Evolutionary conservation across 2,113 vertebrate species (phyloP).

Genomic region (Dipodomys ordii): DNA sequence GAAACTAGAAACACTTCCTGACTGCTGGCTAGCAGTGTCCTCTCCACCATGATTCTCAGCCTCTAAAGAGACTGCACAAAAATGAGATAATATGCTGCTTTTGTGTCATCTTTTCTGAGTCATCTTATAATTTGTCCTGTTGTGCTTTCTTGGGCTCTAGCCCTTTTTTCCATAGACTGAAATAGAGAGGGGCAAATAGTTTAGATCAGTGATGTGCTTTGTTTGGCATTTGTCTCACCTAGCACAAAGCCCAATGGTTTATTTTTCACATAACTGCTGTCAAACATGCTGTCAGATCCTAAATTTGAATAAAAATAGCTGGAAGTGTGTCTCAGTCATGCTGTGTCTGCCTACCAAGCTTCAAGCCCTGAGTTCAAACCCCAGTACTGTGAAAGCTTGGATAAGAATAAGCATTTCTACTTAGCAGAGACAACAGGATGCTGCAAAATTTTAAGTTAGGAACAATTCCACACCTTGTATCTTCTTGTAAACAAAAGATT

Average conservation of each 20-base stretch:
- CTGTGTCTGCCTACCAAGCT: too few relatives aligned
- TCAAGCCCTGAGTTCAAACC: too few relatives aligned
- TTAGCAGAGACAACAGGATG: background rate
- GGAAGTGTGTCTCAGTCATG: too few relatives aligned
- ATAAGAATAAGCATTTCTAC: slow-evolving; percentile 43
- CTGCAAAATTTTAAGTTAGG: background rate
- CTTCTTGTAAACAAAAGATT: slow-evolving; percentile 4
- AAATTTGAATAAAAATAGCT: background rate
- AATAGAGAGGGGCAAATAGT: background rate
- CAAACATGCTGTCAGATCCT: background rate
- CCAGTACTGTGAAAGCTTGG: too few relatives aligned
- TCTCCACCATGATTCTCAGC: background rate
- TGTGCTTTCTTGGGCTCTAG: background rate
- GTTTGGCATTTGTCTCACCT: background rate
- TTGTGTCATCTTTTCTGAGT: slow-evolving; percentile 1
- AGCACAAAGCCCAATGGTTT: background rate
- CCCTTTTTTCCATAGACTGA: background rate
- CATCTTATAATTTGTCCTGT: background rate
- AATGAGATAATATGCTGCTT: background rate
- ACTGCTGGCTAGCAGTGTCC: background rate
- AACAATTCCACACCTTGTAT: background rate
- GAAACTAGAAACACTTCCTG: slow-evolving; percentile 8
- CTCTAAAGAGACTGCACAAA: background rate
- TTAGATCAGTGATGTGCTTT: background rate
- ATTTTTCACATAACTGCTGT: background rate